Percentiles rank a stretch among this genome's conserved stretches.
These are phyloP conservation scores for Orthonevra nobilis DNA, from an alignment of 2,888 invertebrate species.

Conservation along the genomic window DNA sequence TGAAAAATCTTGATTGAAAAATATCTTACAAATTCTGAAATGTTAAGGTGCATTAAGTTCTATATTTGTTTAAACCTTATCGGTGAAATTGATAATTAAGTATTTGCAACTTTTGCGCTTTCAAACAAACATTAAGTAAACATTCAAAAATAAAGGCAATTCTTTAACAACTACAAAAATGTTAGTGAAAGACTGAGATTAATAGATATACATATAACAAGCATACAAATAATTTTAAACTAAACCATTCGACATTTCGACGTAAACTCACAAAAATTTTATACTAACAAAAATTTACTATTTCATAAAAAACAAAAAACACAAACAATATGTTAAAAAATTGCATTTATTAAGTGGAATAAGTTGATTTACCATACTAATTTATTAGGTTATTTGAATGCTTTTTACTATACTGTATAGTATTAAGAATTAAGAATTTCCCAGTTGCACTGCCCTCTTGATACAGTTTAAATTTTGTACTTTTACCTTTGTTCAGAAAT, in stretches of 20 bases:
- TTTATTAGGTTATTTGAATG: no score
- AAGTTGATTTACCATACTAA: no score
- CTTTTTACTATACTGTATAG: no score
- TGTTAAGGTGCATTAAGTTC: neutral
- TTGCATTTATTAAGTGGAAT: no score
- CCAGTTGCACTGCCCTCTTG: no score
- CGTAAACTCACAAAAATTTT: constrained; percentile 17
- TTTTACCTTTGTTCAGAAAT: no score
- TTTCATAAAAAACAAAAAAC: constrained; percentile 4
- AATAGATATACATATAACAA: constrained; percentile 41
- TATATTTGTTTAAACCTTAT: no score
- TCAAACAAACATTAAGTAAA: constrained; percentile 7
- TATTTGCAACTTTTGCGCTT: constrained; percentile 23
- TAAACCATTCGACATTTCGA: constrained; percentile 22
- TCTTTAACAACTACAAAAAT: constrained; percentile 27
- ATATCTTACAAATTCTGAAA: neutral
- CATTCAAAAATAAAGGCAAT: constrained; percentile 5
- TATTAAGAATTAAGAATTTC: no score
- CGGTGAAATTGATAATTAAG: no score
- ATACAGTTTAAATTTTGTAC: no score
- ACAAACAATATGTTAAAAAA: no score
- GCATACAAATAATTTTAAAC: constrained; percentile 19
- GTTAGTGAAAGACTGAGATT: constrained; percentile 48
- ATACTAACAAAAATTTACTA: constrained; percentile 12
- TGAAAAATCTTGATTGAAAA: neutral